These are phyloP conservation scores for Coendou prehensilis DNA, from an alignment of 2,797 vertebrate species.

Conservation along the genomic window DNA sequence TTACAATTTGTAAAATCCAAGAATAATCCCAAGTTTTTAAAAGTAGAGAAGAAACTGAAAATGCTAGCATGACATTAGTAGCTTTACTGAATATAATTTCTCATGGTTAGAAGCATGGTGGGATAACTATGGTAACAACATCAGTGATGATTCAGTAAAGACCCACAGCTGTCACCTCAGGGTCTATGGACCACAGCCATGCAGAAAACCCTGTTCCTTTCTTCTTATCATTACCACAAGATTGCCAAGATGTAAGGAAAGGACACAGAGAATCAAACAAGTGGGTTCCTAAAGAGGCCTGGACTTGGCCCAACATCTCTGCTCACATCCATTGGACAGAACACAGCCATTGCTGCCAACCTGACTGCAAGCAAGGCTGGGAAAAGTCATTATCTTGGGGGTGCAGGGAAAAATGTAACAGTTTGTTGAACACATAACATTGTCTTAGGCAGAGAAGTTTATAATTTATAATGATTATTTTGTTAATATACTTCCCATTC, in stretches of 20 bases:
- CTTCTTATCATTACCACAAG: neutral
- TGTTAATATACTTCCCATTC: neutral
- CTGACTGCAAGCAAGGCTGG: neutral
- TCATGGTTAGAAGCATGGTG: neutral
- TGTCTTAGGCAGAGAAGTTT: neutral
- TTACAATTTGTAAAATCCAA: conserved; percentile 45
- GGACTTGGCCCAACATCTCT: neutral
- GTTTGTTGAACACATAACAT: neutral
- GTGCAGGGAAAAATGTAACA: neutral
- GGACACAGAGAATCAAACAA: neutral
- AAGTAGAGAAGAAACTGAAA: conserved; percentile 39
- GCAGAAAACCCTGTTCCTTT: neutral
- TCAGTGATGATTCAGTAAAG: neutral
- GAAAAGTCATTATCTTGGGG: neutral
- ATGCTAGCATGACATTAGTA: conserved; percentile 6
- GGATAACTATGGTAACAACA: neutral
- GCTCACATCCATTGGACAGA: neutral
- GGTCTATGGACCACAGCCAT: neutral
- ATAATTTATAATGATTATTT: neutral
- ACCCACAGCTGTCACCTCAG: neutral
- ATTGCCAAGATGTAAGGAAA: neutral
- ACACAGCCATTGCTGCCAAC: neutral
- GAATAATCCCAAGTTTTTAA: conserved; percentile 23
- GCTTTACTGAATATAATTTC: neutral
- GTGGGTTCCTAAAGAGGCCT: neutral